Conservation (phyloP, 2,888 invertebrate genomes). For the Trisateles emortualis region DNA sequence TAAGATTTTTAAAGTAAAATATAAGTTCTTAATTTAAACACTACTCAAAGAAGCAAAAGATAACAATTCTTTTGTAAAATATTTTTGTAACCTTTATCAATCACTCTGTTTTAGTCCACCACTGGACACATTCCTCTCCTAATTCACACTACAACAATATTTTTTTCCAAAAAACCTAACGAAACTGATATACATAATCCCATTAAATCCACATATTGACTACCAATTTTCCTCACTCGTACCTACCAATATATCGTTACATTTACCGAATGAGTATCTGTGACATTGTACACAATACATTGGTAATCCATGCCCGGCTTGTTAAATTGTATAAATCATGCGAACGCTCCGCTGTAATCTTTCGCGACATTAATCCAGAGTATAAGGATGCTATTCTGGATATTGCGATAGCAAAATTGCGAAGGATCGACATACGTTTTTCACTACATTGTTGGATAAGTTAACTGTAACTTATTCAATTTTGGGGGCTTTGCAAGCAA, state of each 20-base stretch:
- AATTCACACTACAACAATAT: too few species aligned
- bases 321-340: constrained; percentile 71
- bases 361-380: constrained; percentile 67
- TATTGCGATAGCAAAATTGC: neutral
- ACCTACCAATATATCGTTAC: constrained; percentile 2
- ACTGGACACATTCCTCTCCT: too few species aligned
- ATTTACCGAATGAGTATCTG: constrained; percentile 11
- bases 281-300: constrained; percentile 18
- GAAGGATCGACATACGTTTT: neutral
- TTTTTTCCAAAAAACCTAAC: too few species aligned
- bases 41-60: too few species aligned
- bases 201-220: constrained; percentile 4
- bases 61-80: too few species aligned
- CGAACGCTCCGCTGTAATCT: constrained; percentile 65
- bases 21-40: too few species aligned
- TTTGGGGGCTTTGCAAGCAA: too few species aligned
- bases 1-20: too few species aligned
- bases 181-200: neutral
- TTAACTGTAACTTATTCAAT: too few species aligned
- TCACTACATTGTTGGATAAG: too few species aligned
- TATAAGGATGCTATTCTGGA: constrained; percentile 47
- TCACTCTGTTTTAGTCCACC: too few species aligned
- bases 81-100: too few species aligned
- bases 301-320: constrained; percentile 46
- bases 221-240: neutral